Conservation (phyloP, 2,113 vertebrate genomes). For the Ictalurus furcatus region DNA sequence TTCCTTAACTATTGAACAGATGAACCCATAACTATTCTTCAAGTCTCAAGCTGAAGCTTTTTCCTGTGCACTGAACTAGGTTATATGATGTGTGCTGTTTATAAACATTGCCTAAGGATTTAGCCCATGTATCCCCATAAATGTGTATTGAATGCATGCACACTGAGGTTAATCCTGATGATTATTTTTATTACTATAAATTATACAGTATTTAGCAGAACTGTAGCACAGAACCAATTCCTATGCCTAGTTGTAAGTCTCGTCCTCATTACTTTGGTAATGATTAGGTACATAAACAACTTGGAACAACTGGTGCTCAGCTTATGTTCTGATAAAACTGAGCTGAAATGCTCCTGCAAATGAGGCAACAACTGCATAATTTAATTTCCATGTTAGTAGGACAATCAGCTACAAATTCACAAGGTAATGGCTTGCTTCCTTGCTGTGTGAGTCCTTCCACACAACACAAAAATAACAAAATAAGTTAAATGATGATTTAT, state of each 20-base stretch:
- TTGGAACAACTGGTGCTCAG: conserved; percentile 31
- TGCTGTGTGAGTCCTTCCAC: not conserved
- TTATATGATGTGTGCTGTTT: not conserved
- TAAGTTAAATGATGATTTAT: conserved; percentile 44
- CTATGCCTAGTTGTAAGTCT: not conserved
- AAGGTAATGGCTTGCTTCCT: conserved; percentile 8
- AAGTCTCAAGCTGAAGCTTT: conserved; percentile 13
- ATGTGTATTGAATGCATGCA: too few relatives aligned
- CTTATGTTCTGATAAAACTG: conserved; percentile 24
- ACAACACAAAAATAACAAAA: conserved; percentile 33
- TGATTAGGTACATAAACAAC: conserved; percentile 28
- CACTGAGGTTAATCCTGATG: too few relatives aligned
- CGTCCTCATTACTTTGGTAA: not conserved
- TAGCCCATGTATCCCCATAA: not conserved
- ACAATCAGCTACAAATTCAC: conserved; percentile 12
- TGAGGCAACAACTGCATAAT: not conserved
- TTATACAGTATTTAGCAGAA: not conserved
- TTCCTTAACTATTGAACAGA: too few relatives aligned
- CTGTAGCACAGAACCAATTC: not conserved
- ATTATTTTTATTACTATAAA: not conserved
- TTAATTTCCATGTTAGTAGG: conserved; percentile 37
- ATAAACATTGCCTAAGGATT: not conserved
- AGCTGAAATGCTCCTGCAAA: not conserved
- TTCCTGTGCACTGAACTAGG: conserved; percentile 17
- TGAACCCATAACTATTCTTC: too few relatives aligned